These are phyloP conservation scores for Steinernema feltiae DNA, from an alignment of 1,140 invertebrate species.

Conservation along the genomic window DNA sequence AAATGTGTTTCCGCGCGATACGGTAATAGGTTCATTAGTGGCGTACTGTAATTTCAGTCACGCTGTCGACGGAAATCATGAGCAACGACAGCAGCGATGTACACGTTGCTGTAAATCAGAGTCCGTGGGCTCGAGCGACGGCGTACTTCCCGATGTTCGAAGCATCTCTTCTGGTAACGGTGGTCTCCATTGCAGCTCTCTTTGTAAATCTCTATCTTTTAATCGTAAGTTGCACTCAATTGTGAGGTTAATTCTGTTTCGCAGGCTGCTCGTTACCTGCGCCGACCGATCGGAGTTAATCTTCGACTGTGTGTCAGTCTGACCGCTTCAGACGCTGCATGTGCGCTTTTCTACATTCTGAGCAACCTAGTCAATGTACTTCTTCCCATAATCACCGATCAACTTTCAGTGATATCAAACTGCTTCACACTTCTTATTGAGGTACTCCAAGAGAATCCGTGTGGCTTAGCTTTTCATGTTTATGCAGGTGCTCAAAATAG, in stretches of 20 bases:
- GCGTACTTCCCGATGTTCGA: background rate
- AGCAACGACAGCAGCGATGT: slow-evolving; percentile 1
- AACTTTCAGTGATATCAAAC: slow-evolving; percentile 37
- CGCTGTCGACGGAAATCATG: background rate
- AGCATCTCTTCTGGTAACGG: slow-evolving; percentile 8
- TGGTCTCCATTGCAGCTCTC: slow-evolving; percentile 20
- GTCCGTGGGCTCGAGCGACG: background rate
- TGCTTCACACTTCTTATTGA: slow-evolving; percentile 44
- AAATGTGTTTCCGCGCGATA: too few relatives aligned
- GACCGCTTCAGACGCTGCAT: slow-evolving; percentile 44
- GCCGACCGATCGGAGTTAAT: slow-evolving; percentile 44
- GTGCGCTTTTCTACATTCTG: slow-evolving; percentile 46
- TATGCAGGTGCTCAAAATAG: slow-evolving; percentile 44
- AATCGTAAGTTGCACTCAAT: slow-evolving; percentile 21
- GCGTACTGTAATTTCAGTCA: background rate
- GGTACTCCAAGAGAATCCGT: slow-evolving; percentile 22
- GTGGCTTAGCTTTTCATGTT: background rate
- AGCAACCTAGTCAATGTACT: slow-evolving; percentile 45
- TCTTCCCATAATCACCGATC: slow-evolving; percentile 29
- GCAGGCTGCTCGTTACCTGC: slow-evolving; percentile 46
- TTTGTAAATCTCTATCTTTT: slow-evolving; percentile 36
- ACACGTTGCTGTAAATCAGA: background rate
- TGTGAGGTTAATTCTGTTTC: slow-evolving; percentile 15
- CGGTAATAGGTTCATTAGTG: too few relatives aligned
- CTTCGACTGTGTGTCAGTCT: slow-evolving; percentile 46